Percentiles rank a stretch among this genome's conserved stretches.
These are phyloP conservation scores for Xylocopa sonorina DNA, from an alignment of 1,140 invertebrate genomes.

Conservation along the genomic window DNA sequence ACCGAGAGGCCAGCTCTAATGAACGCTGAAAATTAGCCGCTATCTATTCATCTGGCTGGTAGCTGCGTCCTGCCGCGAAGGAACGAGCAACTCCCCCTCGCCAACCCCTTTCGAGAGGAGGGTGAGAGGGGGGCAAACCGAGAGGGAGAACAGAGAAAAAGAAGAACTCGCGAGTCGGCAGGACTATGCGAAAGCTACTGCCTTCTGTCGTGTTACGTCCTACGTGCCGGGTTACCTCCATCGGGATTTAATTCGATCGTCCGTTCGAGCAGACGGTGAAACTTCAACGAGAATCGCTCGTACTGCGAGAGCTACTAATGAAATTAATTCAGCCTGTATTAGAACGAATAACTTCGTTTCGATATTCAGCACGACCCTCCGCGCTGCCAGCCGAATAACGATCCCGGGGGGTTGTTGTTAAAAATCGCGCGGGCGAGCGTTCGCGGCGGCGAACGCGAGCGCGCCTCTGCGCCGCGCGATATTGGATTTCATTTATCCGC, in stretches of 20 bases:
- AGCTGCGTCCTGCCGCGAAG: conserved; percentile 60
- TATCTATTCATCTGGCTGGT: conserved; percentile 76
- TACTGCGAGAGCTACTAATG: conserved; percentile 2
- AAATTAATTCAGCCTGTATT: conserved; percentile 14
- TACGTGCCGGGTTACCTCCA: conserved; percentile 53
- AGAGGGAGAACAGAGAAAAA: conserved; percentile 34
- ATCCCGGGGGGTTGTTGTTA: neutral
- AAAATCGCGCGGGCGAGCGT: neutral
- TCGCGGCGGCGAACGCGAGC: too few species aligned
- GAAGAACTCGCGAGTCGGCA: conserved; percentile 36
- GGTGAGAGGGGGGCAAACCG: too few species aligned
- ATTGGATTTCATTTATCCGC: neutral
- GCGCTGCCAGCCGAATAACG: neutral
- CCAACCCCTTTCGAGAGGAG: too few species aligned
- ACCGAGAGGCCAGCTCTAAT: conserved; percentile 68
- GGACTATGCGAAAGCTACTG: conserved; percentile 59
- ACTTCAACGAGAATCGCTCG: conserved; percentile 45
- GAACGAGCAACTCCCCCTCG: conserved; percentile 21
- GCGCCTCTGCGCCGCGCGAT: too few species aligned
- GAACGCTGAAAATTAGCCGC: conserved; percentile 76
- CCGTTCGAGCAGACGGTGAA: conserved; percentile 44
- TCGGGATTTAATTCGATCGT: conserved; percentile 62
- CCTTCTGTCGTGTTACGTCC: conserved; percentile 64
- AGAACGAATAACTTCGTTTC: neutral
- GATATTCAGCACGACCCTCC: neutral